Evolutionary conservation across 2,888 invertebrate genomes (phyloP).

Genomic region (Caenorhabditis sp.): DNA sequence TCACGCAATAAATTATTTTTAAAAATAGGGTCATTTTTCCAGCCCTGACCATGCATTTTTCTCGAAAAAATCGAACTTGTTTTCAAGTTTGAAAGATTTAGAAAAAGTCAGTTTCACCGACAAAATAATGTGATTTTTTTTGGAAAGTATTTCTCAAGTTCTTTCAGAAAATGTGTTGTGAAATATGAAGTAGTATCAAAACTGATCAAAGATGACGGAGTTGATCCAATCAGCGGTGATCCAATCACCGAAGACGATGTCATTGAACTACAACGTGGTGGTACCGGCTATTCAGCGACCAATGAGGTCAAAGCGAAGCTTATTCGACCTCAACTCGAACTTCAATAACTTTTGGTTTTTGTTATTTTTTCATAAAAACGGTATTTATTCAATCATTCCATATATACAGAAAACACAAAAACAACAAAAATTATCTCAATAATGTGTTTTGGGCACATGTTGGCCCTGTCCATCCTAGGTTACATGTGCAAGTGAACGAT

Average conservation of each 20-base stretch:
- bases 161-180: conserved; percentile 86
- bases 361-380: neutral
- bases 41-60: no score
- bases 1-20: no score
- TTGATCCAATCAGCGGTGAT: conserved; percentile 88
- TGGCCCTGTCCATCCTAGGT: conserved; percentile 90
- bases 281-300: conserved; percentile 63
- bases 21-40: no score
- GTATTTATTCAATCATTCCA: neutral
- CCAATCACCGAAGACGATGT: conserved; percentile 83
- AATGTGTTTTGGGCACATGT: conserved; percentile 77
- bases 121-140: no score
- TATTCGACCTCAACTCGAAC: conserved; percentile 61
- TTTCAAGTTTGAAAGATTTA: no score
- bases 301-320: conserved; percentile 67
- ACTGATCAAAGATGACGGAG: conserved; percentile 93
- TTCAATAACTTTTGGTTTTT: conserved; percentile 36
- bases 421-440: conserved; percentile 9
- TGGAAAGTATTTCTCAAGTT: no score
- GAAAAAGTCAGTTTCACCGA: no score
- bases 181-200: conserved; percentile 96
- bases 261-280: conserved; percentile 90
- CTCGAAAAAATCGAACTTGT: no score
- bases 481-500: conserved; percentile 75
- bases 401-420: no score